Percentiles rank a stretch among this genome's conserved stretches.
These are phyloP conservation scores for Maniola hyperantus DNA, from an alignment of 2,888 invertebrate genomes.

Conservation along the genomic window DNA sequence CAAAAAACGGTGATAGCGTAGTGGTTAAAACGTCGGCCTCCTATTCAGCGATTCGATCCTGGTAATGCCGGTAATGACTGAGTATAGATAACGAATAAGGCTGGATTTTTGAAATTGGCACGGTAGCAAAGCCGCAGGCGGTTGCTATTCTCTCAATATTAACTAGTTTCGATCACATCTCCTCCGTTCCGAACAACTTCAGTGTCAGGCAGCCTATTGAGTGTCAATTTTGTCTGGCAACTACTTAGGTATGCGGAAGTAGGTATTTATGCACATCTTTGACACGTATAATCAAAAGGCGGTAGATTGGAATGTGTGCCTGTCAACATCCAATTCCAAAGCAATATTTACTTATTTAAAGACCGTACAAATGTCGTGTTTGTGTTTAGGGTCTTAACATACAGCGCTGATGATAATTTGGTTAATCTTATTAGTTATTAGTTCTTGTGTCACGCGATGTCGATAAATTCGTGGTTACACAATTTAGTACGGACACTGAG, in stretches of 20 bases:
- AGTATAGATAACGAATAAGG: no score
- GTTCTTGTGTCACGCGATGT: constrained; percentile 10
- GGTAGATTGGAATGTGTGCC: constrained; percentile 4
- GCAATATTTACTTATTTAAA: constrained; percentile 2
- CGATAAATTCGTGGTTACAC: background rate
- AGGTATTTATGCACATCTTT: constrained; percentile 2
- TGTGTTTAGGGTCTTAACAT: background rate
- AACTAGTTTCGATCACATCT: no score
- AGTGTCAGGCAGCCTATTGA: background rate
- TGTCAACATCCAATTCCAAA: background rate
- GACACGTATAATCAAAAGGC: constrained; percentile 9
- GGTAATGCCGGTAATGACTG: no score
- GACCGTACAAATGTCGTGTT: background rate
- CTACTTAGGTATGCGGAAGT: constrained; percentile 14
- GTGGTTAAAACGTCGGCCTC: no score
- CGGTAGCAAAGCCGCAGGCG: no score
- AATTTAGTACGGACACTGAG: background rate
- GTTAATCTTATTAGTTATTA: background rate
- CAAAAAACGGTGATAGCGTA: no score
- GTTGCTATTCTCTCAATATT: no score
- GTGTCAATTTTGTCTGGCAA: background rate
- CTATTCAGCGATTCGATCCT: no score
- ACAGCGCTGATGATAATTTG: constrained; percentile 4
- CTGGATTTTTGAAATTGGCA: no score
- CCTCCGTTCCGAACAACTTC: no score